Base-by-base conservation (phyloP, 2,888 invertebrate species). In the Hydrotaea diabolus region DNA sequence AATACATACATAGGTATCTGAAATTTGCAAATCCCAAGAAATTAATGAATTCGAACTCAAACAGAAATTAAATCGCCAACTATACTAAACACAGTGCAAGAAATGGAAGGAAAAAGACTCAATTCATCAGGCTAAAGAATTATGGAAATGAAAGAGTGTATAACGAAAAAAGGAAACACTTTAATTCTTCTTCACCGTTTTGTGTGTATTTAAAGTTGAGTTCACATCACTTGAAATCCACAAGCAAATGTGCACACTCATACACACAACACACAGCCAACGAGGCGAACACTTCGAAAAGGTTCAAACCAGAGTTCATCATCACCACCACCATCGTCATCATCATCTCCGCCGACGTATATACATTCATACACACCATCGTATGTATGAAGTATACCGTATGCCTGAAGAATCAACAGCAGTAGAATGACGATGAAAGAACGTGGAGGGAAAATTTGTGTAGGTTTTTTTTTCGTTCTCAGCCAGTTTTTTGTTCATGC, bases 221-320 rank as follows among this genome's bases (percentile, higher is more conserved):
- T 84, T 84, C 78, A 84, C 72, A 83, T 69, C 69, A 69, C 69
- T 69, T 69, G 46, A 69, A 69, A 46, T 46, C 69, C 4, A 39
- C 19, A 36, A 66, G 17, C 39, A 66, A 43, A 2, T 21, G 7
- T 21, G 8, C 26, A 59, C 23, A 69, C 39, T 43, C 43, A 46
- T 21, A 23, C 39, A 43, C 23, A 15, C 36, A 26, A 15, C 36
- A 57, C 13, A 23, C 23, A 43, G n/a, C 2, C n/a, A n/a, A 49
- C n/a, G 49, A 49, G 13, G n/a, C 49, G 49, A 49, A 62, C 31
- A 62, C 62, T 31, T 26, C 31, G 62, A 62, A 62, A 80, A 81
- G 76, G 81, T 85, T 85, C 85, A 82, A 79, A 79, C 23, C 73
- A 79, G 85, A 85, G 85, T 85, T 85, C 85, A 85, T 69, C 43